Base-by-base conservation (phyloP, 2,888 invertebrate genomes). In the Cataglyphis cursor region DNA sequence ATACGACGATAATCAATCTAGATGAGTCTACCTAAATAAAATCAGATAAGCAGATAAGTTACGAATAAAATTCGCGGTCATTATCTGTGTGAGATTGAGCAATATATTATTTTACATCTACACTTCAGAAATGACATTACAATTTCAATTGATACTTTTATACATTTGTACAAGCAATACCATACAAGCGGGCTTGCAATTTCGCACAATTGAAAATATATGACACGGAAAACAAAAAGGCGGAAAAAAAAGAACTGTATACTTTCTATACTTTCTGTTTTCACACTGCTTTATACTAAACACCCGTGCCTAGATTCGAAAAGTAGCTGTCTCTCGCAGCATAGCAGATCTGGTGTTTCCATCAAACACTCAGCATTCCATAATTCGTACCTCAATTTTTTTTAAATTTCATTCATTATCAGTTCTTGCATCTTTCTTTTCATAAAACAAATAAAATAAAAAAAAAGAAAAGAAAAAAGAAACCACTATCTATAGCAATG, bases 271-370 rank as follows among this genome's bases (percentile, higher is more conserved):
- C 66, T 35, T 35, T 35, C 31, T 6, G 64, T 31, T 80, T 81
- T 88, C 85, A 81, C 82, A 83, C 82, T 81, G 78, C 72, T 87
- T 80, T 88, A 88, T 89, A 89, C 89, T 89, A 89, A 88, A 89
- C 88, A 89, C 88, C 89, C 89, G 88, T 88, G 85, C 73, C 85
- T 80, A 88, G 66, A 87, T 85, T 82, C 85, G 38, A 31, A 64
- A 78, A 72, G 62, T 68, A 82, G 64, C 59, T 76, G 57, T 74
- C 18, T 74, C 12, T 51, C 80, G 82, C 70, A 81, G 73, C 87
- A 87, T 89, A 84, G 87, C 83, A 85, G 72, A 82, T 61, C 70
- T 84, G 84, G 65, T 82, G 73, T 88, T 84, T 78, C 76, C 12
- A 81, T 61, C 28, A 54, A 41, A 51, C 24, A 24, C 54, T 41